phyloP scores from a whole-genome alignment of 2,888 invertebrate species.

The Lottia scabra region DNA sequence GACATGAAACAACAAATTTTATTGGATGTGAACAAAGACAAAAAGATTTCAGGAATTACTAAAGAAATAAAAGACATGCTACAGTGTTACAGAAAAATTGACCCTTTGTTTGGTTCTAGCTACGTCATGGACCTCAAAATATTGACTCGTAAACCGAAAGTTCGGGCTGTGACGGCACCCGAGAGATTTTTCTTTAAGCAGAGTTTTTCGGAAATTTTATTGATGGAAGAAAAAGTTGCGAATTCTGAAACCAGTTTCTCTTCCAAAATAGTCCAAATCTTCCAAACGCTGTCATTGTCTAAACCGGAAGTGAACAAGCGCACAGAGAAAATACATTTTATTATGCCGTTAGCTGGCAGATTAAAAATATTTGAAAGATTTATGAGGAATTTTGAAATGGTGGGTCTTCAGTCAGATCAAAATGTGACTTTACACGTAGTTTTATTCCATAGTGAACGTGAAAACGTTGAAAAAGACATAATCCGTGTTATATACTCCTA shows the following conservation, averaged over 20 bases:
- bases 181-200: constrained; percentile 95
- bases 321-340: constrained; percentile 73
- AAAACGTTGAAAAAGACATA: constrained; percentile 43
- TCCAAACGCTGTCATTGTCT: constrained; percentile 20
- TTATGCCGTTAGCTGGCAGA: constrained; percentile 89
- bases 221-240: constrained; percentile 51
- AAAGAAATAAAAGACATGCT: constrained; percentile 95
- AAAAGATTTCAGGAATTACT: constrained; percentile 88
- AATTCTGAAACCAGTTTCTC: constrained; percentile 23
- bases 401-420: constrained; percentile 76
- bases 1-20: constrained; percentile 86
- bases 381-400: constrained; percentile 84
- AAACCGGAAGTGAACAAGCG: constrained; percentile 33
- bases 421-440: constrained; percentile 79
- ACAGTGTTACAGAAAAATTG: constrained; percentile 90
- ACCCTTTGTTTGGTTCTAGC: constrained; percentile 91
- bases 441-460: constrained; percentile 74
- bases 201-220: constrained; percentile 78
- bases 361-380: constrained; percentile 85
- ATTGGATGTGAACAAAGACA: constrained; percentile 91
- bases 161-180: constrained; percentile 93
- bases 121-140: constrained; percentile 91
- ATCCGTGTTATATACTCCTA: constrained; percentile 50
- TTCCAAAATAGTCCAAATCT: constrained; percentile 37
- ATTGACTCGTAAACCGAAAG: constrained; percentile 78